These are phyloP conservation scores for Gastrophysa polygoni DNA, from an alignment of 2,888 invertebrate species.

Conservation along the genomic window DNA sequence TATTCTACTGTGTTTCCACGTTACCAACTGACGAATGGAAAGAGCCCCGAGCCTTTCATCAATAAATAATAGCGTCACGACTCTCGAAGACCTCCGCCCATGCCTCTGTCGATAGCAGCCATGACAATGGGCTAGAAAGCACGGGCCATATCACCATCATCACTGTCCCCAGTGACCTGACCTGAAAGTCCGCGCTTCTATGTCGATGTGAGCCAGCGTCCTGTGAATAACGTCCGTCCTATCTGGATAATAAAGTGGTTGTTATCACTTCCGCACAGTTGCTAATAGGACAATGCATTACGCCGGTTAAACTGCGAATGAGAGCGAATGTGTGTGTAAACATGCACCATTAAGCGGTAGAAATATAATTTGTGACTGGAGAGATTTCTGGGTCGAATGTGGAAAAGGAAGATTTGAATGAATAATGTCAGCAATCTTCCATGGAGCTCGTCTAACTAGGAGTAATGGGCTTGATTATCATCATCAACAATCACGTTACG, in stretches of 20 bases:
- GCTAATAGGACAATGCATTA: conserved; percentile 52
- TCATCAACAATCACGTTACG: too few species aligned
- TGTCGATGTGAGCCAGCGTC: conserved; percentile 35
- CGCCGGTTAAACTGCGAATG: conserved; percentile 43
- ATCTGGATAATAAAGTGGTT: conserved; percentile 51
- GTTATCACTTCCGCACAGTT: conserved; percentile 53
- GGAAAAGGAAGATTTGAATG: not conserved
- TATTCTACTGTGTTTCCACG: too few species aligned
- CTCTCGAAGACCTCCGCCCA: too few species aligned
- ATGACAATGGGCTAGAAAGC: conserved; percentile 20
- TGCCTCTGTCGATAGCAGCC: not conserved
- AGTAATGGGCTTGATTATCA: too few species aligned
- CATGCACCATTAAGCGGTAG: conserved; percentile 33
- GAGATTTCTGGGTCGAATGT: not conserved
- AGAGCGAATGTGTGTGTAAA: conserved; percentile 42
- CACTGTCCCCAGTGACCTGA: conserved; percentile 25
- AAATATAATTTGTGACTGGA: conserved; percentile 11
- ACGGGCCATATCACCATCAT: conserved; percentile 15
- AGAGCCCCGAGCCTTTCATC: too few species aligned
- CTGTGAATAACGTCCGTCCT: conserved; percentile 45
- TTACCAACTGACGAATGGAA: too few species aligned
- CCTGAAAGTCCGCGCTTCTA: conserved; percentile 26
- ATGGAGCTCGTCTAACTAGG: not conserved
- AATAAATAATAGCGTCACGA: too few species aligned
- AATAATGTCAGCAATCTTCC: not conserved